Base-by-base conservation (phyloP, 2,888 invertebrate genomes). In the Esperia sulphurella region DNA sequence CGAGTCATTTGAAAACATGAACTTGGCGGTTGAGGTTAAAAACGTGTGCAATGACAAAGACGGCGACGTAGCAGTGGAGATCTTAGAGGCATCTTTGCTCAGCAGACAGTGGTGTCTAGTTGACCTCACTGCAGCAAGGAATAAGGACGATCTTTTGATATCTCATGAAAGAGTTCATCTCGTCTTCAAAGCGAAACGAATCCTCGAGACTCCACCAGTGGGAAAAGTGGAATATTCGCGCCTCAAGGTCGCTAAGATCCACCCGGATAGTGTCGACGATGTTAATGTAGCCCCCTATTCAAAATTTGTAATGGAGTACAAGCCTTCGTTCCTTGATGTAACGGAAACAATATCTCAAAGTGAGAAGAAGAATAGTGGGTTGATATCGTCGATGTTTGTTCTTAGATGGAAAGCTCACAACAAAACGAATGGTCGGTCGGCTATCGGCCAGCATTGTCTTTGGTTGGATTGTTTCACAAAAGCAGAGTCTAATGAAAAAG, bases 391-490 rank as follows among this genome's bases (percentile, higher is more conserved):
- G 0, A 88, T 88, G 82, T 77, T 90, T 53, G 69, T 90, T 10
- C 63, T 90, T 14, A 70, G 89, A 53, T 93, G 92, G 93, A 88
- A 82, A 62, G 92, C 92, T 0, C 79, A 85, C 49, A 91, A 93
- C 60, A 91, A 85, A 56, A 85, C 80, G 8, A 91, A 87, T 31
- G 91, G 89, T 39, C 87, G 91, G 49, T 79, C 88, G 6, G 92
- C 92, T 8, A 76, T 92, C 44, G 95, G 95, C 0, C 95, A 95
- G 62, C 94, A 93, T 65, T 93, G 93, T 63, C 74, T 94, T 13
- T 92, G 92, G 65, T 70, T 95, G 50, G 90, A 92, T 51, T 90
- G 90, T 59, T 88, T 94, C 51, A 91, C 91, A 55, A 87, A 90
- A 67, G 76, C 86, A 14, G 79, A 91, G 51, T 90, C 91, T 43